A percentile compares a stretch with the other conserved stretches of the same genome.
These are phyloP conservation scores for Peromyscus aztecus DNA, from an alignment of 2,797 vertebrate species.

Conservation along the genomic window DNA sequence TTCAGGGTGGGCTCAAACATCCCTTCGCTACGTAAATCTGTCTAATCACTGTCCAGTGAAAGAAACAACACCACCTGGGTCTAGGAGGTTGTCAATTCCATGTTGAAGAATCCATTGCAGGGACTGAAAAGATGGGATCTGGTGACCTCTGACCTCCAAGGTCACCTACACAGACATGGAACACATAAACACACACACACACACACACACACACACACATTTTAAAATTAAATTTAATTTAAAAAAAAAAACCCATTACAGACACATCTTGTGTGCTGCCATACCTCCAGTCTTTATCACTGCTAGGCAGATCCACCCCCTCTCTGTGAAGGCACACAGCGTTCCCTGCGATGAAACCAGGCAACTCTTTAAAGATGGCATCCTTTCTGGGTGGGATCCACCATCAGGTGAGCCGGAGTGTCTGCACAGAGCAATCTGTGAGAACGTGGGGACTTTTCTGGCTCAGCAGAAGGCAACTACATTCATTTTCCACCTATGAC, in stretches of 20 bases:
- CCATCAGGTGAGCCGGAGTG: conserved; percentile 47
- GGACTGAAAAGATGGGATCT: neutral
- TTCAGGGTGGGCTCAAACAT: conserved; percentile 29
- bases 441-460: conserved; percentile 49
- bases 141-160: neutral
- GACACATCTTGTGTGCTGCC: neutral
- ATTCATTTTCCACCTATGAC: conserved; percentile 76
- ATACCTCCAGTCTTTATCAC: conserved; percentile 3
- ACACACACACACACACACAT: neutral
- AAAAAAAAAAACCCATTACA: neutral
- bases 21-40: neutral
- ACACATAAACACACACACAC: neutral
- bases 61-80: neutral
- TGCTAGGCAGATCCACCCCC: conserved; percentile 33
- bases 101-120: neutral
- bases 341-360: conserved; percentile 63
- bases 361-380: conserved; percentile 64
- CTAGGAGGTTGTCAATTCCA: neutral
- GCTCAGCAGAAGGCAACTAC: conserved; percentile 57
- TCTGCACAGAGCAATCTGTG: conserved; percentile 50
- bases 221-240: neutral
- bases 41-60: neutral
- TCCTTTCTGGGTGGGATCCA: conserved; percentile 57
- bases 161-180: neutral
- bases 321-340: conserved; percentile 35